Percentiles rank a stretch among this genome's conserved stretches.
These are phyloP conservation scores for Tetramorium bicarinatum DNA, from an alignment of 2,888 invertebrate species.

Conservation along the genomic window DNA sequence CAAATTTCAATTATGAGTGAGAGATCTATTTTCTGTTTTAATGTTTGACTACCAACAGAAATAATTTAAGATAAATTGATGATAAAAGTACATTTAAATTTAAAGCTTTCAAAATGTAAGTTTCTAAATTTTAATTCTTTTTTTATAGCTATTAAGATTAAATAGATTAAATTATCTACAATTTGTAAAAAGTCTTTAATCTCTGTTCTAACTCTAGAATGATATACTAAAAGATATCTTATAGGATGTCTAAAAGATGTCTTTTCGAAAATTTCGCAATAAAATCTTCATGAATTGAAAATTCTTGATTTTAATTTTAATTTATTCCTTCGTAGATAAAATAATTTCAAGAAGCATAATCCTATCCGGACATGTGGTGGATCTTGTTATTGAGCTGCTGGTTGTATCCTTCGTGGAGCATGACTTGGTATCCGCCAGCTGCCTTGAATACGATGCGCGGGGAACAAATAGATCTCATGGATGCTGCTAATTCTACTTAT, in stretches of 20 bases:
- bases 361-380: constrained; percentile 48
- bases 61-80: background rate
- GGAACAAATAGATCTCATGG: constrained; percentile 69
- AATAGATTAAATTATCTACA: background rate
- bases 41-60: background rate
- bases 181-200: background rate
- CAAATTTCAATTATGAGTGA: background rate
- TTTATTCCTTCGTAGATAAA: background rate
- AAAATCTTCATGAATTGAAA: background rate
- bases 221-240: background rate
- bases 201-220: background rate
- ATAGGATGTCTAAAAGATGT: background rate
- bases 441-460: constrained; percentile 64
- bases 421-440: constrained; percentile 58
- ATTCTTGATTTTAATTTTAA: background rate
- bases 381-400: constrained; percentile 42
- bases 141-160: background rate
- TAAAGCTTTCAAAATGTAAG: background rate
- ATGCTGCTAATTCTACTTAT: constrained; percentile 53
- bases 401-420: constrained; percentile 8
- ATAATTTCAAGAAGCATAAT: background rate
- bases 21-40: background rate
- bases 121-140: background rate
- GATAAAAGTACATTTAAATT: background rate
- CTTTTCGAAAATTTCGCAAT: background rate